Evolutionary conservation across 2,113 vertebrate species (phyloP).

Genomic region (Pterocles burchelli): DNA sequence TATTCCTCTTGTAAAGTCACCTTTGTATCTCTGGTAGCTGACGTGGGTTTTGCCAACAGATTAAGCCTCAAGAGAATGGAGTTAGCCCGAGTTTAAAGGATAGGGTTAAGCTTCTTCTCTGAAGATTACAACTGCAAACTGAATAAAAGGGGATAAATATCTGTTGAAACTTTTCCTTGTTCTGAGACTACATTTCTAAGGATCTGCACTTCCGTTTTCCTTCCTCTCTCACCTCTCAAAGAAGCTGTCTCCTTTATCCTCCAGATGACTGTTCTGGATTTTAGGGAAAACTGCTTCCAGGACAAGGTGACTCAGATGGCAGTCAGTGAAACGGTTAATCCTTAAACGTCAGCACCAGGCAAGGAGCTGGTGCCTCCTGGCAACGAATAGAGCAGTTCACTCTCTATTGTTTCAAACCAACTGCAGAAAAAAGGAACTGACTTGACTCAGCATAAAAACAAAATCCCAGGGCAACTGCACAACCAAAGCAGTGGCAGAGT

Average conservation of each 20-base stretch:
- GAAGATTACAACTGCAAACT: background rate
- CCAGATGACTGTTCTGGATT: background rate
- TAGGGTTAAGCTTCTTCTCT: background rate
- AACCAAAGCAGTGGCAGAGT: background rate
- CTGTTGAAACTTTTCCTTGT: background rate
- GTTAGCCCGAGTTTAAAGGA: background rate
- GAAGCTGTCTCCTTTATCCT: background rate
- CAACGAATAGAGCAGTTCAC: background rate
- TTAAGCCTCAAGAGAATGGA: background rate
- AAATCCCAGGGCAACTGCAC: background rate
- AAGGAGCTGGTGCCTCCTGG: background rate
- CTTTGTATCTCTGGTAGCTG: background rate
- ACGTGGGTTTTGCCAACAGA: background rate
- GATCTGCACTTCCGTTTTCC: background rate
- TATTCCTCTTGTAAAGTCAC: background rate
- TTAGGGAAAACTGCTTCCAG: background rate
- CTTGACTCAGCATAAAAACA: background rate
- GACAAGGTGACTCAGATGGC: background rate
- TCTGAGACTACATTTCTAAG: background rate
- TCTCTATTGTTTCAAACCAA: slow-evolving; percentile 1
- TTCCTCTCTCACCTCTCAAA: background rate
- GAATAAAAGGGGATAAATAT: background rate
- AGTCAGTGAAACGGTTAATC: background rate
- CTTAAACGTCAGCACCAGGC: background rate
- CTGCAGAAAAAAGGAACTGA: background rate